Evolutionary conservation across 2,888 invertebrate genomes (phyloP), one percentile per base, ranked within the genome.

Genomic region (Atethmia centrago): DNA sequence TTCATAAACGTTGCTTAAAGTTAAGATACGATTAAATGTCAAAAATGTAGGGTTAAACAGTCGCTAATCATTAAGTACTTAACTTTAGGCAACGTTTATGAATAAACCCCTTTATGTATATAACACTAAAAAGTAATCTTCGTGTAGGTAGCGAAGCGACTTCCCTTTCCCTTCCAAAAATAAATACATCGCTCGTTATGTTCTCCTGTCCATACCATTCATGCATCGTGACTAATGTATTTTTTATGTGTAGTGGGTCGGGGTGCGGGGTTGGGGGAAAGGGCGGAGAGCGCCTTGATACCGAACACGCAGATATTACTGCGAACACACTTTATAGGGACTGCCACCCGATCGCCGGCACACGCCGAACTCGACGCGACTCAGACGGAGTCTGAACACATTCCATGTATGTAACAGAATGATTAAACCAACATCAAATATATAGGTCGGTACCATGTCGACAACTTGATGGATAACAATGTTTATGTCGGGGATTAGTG

Each of bases 151-250:
- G n/a, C 64, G n/a, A 10, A 31, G n/a, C 40, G 31, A 45, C 47
- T 53, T 76, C 53, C 59, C 36, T 64, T 40, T 51, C 16, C 61
- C 53, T 49, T 47, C 25, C 42, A 63, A 64, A 65, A 71, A 79
- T 71, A 77, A 77, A 82, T 82, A 66, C 77, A 77, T 77, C 77
- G 58, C 56, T 82, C 70, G 79, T 82, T 79, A 82, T 77, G 67
- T 71, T 47, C 71, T 71, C 55, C 72, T 86, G 85, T 82, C 79
- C 68, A 42, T 70, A 69, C 75, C 85, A 86, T 84, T 86, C 85
- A 84, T 74, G 76, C 76, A 67, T 70, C 74, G 69, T 84, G 87
- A 85, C 66, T 86, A 84, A 86, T 85, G 87, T 82, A 76, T 77
- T 75, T 82, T 77, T 84, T 79, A 84, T 85, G 77, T 74, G 66